Evolutionary conservation across 1,140 invertebrate genomes (phyloP), one percentile per base, ranked within the genome.

Genomic region (Musca domestica): DNA sequence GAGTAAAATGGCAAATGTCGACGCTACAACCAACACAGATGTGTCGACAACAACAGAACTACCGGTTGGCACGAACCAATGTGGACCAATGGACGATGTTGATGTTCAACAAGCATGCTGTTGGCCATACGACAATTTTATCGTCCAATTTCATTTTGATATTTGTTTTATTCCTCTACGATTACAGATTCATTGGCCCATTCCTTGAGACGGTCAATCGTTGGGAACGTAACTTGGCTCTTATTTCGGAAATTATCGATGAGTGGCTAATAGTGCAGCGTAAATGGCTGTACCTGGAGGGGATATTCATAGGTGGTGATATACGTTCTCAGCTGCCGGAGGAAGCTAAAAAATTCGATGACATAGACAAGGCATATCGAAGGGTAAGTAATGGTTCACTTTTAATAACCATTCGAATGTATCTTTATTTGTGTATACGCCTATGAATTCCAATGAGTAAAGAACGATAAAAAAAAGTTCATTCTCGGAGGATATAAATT

Each of bases 211-310:
- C 87, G 27, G 92, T 95, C 0, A 90, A 94, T 77, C 89, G 87
- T 68, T 95, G 92, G 94, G 94, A 96, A 73, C 91, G 89, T 66
- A 86, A 85, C 12, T 82, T 97, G 70, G 89, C 91, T 1, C 86
- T 88, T 7, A 91, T 96, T 61, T 88, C 88, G 2, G 93, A 95
- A 82, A 92, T 95, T 3, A 86, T 96, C 10, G 92, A 94, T 74
- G 87, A 90, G 58, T 96, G 94, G 94, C 83, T 93, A 74, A 84
- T 88, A 2, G 88, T 93, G 3, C 94, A 96, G 76, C 84, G 88
- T 69, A 95, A 94, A 80, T 96, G 94, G 94, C 84, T 96, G 68
- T 94, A 95, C 76, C 83, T 96, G 66, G 94, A 95, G 77, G 93
- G 93, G 0, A 95, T 96, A 52, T 96, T 96, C 77, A 88, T 95